Percentiles rank a stretch among this genome's conserved stretches.
These are phyloP conservation scores for Polydesmus complanatus DNA, from an alignment of 2,888 invertebrate genomes.

Conservation along the genomic window DNA sequence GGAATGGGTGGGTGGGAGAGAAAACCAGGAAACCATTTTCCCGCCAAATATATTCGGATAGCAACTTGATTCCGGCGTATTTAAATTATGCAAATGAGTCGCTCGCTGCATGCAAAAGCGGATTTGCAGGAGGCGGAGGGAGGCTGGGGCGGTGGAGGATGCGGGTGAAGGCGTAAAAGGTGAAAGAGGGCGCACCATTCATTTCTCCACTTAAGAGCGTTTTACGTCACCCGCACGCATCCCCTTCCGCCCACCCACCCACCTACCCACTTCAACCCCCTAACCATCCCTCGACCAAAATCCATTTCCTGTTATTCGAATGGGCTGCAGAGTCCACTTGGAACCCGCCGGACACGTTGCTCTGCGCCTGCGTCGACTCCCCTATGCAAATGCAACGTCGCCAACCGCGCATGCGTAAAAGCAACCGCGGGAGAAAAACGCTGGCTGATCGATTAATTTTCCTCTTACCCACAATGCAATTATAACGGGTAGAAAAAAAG, in stretches of 20 bases:
- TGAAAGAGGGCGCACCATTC: background rate
- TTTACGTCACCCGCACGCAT: background rate
- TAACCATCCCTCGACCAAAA: background rate
- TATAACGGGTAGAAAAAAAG: too few relatives aligned
- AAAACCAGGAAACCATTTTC: background rate
- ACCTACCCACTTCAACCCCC: too few relatives aligned
- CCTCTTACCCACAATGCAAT: too few relatives aligned
- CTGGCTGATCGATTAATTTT: too few relatives aligned
- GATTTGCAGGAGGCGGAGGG: background rate
- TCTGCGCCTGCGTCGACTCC: too few relatives aligned
- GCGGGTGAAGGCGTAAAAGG: background rate
- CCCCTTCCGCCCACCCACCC: background rate
- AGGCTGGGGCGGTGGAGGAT: background rate
- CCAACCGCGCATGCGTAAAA: too few relatives aligned
- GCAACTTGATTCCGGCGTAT: background rate
- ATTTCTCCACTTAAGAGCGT: background rate
- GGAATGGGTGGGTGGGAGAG: background rate
- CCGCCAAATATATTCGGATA: background rate
- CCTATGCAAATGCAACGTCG: too few relatives aligned
- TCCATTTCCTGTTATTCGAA: background rate
- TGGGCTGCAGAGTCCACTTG: too few relatives aligned
- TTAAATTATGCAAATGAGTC: background rate
- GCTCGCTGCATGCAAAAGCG: background rate
- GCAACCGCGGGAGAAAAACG: too few relatives aligned
- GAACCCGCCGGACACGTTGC: too few relatives aligned